Evolutionary conservation across 2,113 vertebrate species (phyloP).

Genomic region (Anhinga rufa): DNA sequence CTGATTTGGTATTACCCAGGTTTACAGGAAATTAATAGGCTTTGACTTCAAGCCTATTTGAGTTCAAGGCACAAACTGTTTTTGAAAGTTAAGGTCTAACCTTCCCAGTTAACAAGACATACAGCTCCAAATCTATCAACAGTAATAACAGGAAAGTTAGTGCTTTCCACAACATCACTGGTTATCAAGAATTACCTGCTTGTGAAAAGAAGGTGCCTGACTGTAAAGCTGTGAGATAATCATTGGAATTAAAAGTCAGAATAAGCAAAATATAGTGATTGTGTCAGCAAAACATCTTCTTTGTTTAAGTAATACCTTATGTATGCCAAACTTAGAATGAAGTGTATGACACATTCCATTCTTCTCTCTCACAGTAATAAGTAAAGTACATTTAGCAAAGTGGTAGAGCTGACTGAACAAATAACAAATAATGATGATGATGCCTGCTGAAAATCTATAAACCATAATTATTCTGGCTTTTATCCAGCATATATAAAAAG

Average conservation of each 20-base stretch:
- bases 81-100: neutral
- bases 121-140: neutral
- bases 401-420: neutral
- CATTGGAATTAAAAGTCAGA: neutral
- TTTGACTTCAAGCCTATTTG: neutral
- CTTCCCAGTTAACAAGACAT: neutral
- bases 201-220: neutral
- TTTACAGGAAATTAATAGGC: neutral
- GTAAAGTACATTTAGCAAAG: neutral
- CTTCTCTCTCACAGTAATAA: neutral
- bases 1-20: neutral
- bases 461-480: slow-evolving; percentile 11
- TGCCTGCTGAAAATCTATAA: slow-evolving; percentile 13
- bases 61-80: neutral
- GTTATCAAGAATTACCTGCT: neutral
- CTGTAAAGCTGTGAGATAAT: neutral
- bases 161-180: neutral
- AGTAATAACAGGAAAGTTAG: neutral
- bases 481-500: neutral
- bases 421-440: neutral
- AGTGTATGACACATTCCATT: neutral
- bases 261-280: neutral
- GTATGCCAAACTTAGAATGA: neutral
- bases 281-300: neutral
- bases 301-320: neutral